Base-by-base conservation (phyloP, 2,113 vertebrate genomes). In the Amphiprion ocellaris region DNA sequence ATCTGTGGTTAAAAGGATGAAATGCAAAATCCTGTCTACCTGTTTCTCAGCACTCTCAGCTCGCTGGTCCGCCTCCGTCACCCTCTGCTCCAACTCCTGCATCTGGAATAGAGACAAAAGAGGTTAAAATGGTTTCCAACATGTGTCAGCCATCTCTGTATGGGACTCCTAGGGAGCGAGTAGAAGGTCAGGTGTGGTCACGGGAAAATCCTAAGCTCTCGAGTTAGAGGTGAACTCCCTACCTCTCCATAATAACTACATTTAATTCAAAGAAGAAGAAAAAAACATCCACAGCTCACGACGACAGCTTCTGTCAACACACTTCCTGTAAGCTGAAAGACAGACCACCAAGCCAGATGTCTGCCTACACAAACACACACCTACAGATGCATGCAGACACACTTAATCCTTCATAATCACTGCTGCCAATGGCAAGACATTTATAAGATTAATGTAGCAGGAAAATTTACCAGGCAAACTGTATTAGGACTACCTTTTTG, bases 61-160 rank as follows among this genome's bases (percentile, higher is more conserved):
- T 85, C 97, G 95, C 90, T 95, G 95, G 85, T 99, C 97, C 2
- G 97, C 95, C 87, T 98, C 96, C 3, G 90, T 89, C 87, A 98
- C 95, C 90, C 96, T 96, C 83, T 97, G 97, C 73, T 99, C 97
- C 93, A 99, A 76, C 87, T 98, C 97, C 80, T 97, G 97, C 97
- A 99, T 99, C 97, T 99, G 92, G 10, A 70, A 77, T 0, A 21
- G 56, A 82, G 59, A 78, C 23, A 82, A 85, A 60, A 52, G 10
- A 72, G 8, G 69, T 74, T 77, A 58, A 49, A 39, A 71, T 50
- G 65, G 54, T 63, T 75, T 47, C 44, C 10, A 16, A 28, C 30
- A 24, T 5, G 26, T n/a, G 19, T 53, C 55, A 68, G 21, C 54
- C 67, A 5, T 39, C 24, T 63, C 44, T 24, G 39, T 50, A 1